A percentile compares a stretch with the other conserved stretches of the same genome.
Evolutionary conservation across 2,113 vertebrate genomes (phyloP).

Genomic region (Xenopus borealis): DNA sequence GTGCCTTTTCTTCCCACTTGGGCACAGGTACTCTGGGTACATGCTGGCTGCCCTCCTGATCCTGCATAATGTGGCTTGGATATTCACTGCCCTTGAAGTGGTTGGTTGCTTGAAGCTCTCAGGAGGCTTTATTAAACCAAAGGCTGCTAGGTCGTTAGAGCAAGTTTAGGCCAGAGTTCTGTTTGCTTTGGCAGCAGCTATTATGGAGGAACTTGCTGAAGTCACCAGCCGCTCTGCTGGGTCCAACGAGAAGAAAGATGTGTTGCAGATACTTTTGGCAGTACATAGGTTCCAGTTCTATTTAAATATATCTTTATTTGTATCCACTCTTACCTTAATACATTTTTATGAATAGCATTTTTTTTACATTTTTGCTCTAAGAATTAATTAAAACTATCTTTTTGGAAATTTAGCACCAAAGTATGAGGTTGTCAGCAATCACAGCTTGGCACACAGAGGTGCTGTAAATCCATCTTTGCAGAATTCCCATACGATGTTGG

Average conservation of each 20-base stretch:
- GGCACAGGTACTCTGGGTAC: conserved; percentile 97
- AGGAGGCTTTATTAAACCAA: conserved; percentile 62
- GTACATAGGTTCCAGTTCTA: too few relatives aligned
- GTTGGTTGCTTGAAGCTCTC: conserved; percentile 64
- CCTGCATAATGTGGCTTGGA: conserved; percentile 84
- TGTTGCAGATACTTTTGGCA: too few relatives aligned
- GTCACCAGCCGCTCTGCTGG: conserved; percentile 63
- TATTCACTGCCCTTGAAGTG: conserved; percentile 76
- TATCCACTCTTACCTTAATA: too few relatives aligned
- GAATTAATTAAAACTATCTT: too few relatives aligned
- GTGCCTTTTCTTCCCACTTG: conserved; percentile 85
- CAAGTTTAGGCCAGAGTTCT: conserved; percentile 61
- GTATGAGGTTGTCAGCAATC: too few relatives aligned
- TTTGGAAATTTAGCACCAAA: too few relatives aligned
- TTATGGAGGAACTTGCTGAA: conserved; percentile 64
- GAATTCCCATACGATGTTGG: too few relatives aligned
- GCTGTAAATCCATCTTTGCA: too few relatives aligned
- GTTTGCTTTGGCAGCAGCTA: conserved; percentile 79
- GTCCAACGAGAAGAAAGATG: conserved; percentile 49
- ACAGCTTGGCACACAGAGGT: too few relatives aligned
- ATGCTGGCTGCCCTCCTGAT: conserved; percentile 65
- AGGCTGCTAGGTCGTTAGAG: conserved; percentile 63
- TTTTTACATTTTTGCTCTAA: too few relatives aligned
- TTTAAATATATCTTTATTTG: too few relatives aligned
- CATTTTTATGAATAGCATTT: too few relatives aligned